Evolutionary conservation across 2,113 vertebrate genomes (phyloP), one percentile per base, ranked within the genome.

Genomic region (Cryptotis parvus): DNA sequence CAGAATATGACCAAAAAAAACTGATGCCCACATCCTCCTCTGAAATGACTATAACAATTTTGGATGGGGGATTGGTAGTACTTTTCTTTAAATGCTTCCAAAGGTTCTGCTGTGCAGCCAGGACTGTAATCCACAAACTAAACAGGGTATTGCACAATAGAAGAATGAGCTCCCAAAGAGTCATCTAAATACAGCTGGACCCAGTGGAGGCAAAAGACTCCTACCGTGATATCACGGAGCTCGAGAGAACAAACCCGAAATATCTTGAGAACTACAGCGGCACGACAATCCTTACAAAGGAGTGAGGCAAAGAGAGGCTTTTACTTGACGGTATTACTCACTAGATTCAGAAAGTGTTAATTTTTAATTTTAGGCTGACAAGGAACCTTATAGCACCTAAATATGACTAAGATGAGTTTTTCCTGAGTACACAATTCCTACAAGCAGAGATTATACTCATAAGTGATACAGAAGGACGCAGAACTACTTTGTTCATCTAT

Each of bases 341-440:
- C 55, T 22, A 72, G 27, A 45, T 63, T 78, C 24, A 61, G 6
- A 75, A 63, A 49, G 70, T 86, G 55, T 27, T 78, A 82, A 82
- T 78, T 91, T 31, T 52, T 20, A 55, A 55, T 55, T 55, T 55
- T 55, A 55, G 89, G 26, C 27, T 78, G 35, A 43, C 39, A 52
- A 72, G 37, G 12, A 91, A 82, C 8, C 41, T 45, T 58, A 39
- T 26, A 18, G 66, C 14, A 93, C 9, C 31, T 81, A 76, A 70
- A 89, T 39, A 85, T 2, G 70, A 73, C 14, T 79, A 41, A 49
- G 9, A 84, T 89, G 55, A 91, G 75, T 39, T 89, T 65, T 84
- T 52, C 49, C 68, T 9, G 70, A 55, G 4, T 76, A 15, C 33
- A 58, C 15, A 84, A 84, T 93, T 52, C 45, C 49, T 61, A 35